A percentile compares a stretch with the other conserved stretches of the same genome.
phyloP scores from a whole-genome alignment of 2,113 vertebrate species.

The Cichladusa arquata region DNA sequence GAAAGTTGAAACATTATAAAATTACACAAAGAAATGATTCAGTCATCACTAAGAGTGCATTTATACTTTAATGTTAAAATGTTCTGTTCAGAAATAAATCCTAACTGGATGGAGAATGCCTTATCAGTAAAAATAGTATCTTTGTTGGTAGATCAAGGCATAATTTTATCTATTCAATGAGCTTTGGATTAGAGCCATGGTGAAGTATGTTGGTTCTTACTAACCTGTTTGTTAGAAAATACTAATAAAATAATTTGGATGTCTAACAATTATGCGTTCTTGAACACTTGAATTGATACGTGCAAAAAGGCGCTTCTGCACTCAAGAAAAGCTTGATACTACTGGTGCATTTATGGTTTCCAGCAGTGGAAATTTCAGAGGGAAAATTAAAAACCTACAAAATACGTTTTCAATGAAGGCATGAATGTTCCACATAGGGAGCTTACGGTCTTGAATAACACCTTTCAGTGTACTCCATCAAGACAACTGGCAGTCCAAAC shows the following conservation, averaged over 20 bases:
- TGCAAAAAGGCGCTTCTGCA: not conserved
- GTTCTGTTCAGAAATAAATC: not conserved
- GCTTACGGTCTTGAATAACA: not conserved
- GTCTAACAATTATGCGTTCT: not conserved
- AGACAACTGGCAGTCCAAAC: conserved; percentile 25
- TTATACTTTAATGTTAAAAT: not conserved
- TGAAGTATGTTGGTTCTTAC: not conserved
- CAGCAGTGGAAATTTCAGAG: not conserved
- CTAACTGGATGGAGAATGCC: not conserved
- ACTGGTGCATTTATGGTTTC: not conserved
- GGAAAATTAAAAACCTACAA: not conserved
- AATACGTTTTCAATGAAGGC: not conserved
- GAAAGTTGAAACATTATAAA: not conserved
- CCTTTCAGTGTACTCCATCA: not conserved
- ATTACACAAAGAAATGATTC: not conserved
- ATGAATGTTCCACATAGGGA: not conserved
- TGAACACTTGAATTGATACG: not conserved
- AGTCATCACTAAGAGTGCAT: not conserved
- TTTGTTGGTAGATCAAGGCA: not conserved
- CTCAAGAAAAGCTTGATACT: not conserved
- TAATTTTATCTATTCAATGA: not conserved
- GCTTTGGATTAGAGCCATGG: not conserved
- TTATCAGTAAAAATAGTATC: not conserved
- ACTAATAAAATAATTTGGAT: not conserved
- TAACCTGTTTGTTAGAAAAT: not conserved